Evolutionary conservation across 2,888 invertebrate species (phyloP).

Genomic region (Pycnomerus fuliginosus): DNA sequence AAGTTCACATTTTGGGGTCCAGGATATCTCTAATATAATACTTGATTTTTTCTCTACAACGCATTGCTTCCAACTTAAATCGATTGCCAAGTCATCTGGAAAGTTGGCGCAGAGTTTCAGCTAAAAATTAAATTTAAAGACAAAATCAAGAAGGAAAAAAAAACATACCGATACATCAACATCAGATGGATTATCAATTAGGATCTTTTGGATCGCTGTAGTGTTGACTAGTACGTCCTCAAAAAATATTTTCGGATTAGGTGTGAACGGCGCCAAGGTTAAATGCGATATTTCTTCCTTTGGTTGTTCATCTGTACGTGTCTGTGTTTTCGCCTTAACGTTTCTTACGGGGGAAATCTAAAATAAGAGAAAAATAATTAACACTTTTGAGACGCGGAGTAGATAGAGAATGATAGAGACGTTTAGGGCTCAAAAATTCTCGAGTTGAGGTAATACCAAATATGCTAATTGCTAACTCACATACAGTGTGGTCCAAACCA

Average conservation of each 20-base stretch:
- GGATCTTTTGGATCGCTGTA: constrained; percentile 56
- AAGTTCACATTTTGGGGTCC: constrained; percentile 63
- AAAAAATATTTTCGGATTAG: constrained; percentile 66
- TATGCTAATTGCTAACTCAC: no score
- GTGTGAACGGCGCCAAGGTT: constrained; percentile 66
- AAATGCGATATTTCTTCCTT: constrained; percentile 54
- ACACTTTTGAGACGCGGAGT: no score
- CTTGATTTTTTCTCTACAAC: constrained; percentile 58
- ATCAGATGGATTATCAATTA: constrained; percentile 60
- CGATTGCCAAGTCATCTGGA: constrained; percentile 59
- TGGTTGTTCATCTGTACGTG: no score
- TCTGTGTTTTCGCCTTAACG: constrained; percentile 1
- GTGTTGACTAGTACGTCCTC: constrained; percentile 64
- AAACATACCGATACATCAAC: constrained; percentile 52
- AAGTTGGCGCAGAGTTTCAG: constrained; percentile 6
- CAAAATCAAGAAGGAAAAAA: constrained; percentile 25
- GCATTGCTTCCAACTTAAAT: constrained; percentile 59
- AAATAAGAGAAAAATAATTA: no score
- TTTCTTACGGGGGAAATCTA: constrained; percentile 17
- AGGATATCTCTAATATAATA: constrained; percentile 59
- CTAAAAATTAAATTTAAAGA: constrained; percentile 27
- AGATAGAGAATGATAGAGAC: no score
- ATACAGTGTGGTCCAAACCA: no score
- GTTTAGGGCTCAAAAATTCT: no score
- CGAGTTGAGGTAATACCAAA: no score